Evolutionary conservation across 1,140 invertebrate species (phyloP).

Genomic region (Scaptomyza graminum): DNA sequence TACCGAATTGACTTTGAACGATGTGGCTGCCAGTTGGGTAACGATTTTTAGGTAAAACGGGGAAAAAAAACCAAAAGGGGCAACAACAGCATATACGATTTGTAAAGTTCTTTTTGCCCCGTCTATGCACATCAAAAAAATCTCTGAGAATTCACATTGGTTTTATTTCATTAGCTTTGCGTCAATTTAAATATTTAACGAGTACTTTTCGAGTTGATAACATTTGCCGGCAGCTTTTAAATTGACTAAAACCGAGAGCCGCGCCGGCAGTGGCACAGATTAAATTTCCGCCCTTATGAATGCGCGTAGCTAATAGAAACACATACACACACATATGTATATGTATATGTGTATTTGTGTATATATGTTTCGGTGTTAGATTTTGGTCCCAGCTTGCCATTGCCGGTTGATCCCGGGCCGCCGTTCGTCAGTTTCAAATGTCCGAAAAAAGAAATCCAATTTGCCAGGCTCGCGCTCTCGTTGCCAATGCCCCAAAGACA

Average conservation of each 20-base stretch:
- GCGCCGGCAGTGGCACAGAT: conserved; percentile 59
- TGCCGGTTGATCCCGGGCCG: conserved; percentile 37
- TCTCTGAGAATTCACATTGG: conserved; percentile 59
- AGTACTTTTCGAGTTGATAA: conserved; percentile 60
- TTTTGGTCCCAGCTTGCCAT: conserved; percentile 32
- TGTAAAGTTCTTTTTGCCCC: not conserved
- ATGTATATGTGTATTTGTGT: conserved; percentile 15
- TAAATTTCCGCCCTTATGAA: conserved; percentile 79
- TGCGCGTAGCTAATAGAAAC: conserved; percentile 76
- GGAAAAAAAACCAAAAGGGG: not conserved
- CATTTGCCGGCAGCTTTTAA: conserved; percentile 72
- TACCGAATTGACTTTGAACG: conserved; percentile 21
- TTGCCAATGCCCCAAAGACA: conserved; percentile 68
- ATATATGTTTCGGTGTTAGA: conserved; percentile 9
- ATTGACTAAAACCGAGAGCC: conserved; percentile 50
- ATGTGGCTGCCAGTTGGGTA: conserved; percentile 22
- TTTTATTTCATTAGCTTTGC: conserved; percentile 77
- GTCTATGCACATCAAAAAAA: conserved; percentile 30
- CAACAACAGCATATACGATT: not conserved
- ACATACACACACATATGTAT: conserved; percentile 42
- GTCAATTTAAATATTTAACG: conserved; percentile 81
- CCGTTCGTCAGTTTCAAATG: conserved; percentile 73
- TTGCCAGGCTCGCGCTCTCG: conserved; percentile 56
- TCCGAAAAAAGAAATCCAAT: conserved; percentile 80
- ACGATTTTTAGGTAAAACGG: not conserved